phyloP scores from a whole-genome alignment of 2,888 invertebrate species.

The Eupithecia inturbata region DNA sequence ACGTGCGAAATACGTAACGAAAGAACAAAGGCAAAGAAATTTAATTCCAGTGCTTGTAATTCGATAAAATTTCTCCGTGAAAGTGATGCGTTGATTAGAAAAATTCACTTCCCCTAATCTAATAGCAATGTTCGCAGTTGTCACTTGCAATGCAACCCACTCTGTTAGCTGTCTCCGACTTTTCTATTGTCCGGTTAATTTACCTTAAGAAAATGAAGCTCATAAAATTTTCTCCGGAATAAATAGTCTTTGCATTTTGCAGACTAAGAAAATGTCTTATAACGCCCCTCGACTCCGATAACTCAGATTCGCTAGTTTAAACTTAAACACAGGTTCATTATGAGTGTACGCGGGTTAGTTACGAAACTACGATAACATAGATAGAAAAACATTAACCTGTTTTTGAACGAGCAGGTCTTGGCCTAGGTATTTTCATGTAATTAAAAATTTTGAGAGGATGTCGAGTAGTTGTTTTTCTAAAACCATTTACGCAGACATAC shows the following conservation, averaged over 20 bases:
- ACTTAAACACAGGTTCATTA: no score
- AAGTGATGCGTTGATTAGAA: conserved; percentile 35
- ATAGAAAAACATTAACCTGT: no score
- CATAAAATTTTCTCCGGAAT: not conserved
- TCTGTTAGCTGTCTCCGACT: conserved; percentile 12
- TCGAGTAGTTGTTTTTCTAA: not conserved
- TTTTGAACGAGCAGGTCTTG: no score
- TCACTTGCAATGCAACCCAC: no score
- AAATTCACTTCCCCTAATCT: conserved; percentile 28
- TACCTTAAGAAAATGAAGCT: not conserved
- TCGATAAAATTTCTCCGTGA: conserved; percentile 28
- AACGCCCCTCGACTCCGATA: not conserved
- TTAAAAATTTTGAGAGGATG: not conserved
- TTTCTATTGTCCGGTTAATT: not conserved
- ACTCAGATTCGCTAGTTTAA: not conserved
- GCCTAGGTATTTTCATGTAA: not conserved
- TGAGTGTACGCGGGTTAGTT: no score
- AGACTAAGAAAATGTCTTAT: not conserved
- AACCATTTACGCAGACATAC: not conserved
- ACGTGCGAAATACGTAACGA: conserved; percentile 5
- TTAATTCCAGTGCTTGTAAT: conserved; percentile 17
- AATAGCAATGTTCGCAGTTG: not conserved
- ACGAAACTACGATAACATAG: no score
- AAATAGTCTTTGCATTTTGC: not conserved
- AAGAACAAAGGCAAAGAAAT: conserved; percentile 16